These are phyloP conservation scores for Nymphalis io DNA, from an alignment of 1,140 invertebrate species.

Conservation along the genomic window DNA sequence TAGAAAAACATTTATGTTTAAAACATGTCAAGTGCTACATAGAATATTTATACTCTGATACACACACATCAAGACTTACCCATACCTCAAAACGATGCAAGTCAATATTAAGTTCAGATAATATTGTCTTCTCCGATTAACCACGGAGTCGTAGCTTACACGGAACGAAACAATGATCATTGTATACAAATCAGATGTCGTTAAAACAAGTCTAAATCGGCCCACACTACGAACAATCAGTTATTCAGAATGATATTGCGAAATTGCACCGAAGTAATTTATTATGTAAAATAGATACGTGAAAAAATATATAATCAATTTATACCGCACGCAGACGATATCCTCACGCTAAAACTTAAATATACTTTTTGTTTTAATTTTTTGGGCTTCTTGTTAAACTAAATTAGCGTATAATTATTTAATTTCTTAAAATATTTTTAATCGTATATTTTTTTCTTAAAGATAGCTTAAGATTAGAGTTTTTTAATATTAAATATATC, in stretches of 20 bases:
- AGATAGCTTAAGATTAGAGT: too few species aligned
- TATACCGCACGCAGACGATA: constrained; percentile 6
- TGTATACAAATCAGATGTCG: constrained; percentile 37
- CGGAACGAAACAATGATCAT: constrained; percentile 33
- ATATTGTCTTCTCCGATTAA: constrained; percentile 19
- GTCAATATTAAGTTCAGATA: constrained; percentile 23
- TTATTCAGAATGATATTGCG: constrained; percentile 27
- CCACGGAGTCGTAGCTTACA: constrained; percentile 20
- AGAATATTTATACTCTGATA: constrained; percentile 14
- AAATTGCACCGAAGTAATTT: constrained; percentile 27
- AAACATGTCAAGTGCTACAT: constrained; percentile 22
- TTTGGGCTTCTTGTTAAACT: too few species aligned
- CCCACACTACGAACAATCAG: constrained; percentile 29
- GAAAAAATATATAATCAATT: constrained; percentile 24
- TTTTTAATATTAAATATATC: too few species aligned
- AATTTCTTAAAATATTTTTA: too few species aligned
- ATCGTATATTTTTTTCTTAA: too few species aligned
- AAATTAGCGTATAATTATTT: too few species aligned
- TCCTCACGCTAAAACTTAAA: background rate
- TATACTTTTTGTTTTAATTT: too few species aligned
- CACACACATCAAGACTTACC: background rate
- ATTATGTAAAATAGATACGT: constrained; percentile 27
- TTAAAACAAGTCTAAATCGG: constrained; percentile 34
- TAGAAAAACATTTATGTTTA: constrained; percentile 21
- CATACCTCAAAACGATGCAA: background rate